A percentile compares a stretch with the other conserved stretches of the same genome.
These are phyloP conservation scores for Phrynocephalus versicolor DNA, from an alignment of 2,113 vertebrate genomes.

Conservation along the genomic window DNA sequence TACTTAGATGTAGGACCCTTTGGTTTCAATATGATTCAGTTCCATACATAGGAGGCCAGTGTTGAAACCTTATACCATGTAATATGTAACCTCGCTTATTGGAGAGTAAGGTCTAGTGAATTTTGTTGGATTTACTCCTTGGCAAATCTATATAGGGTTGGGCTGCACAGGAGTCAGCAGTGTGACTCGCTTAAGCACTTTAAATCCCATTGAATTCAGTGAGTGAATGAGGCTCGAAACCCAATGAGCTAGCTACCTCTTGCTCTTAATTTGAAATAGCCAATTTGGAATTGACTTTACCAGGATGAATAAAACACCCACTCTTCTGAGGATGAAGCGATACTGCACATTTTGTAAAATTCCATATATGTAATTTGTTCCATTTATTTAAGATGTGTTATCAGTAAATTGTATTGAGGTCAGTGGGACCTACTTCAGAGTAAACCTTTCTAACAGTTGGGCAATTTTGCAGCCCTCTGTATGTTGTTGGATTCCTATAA, in stretches of 20 bases:
- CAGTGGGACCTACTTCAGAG: neutral
- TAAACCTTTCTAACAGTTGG: neutral
- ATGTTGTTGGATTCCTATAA: neutral
- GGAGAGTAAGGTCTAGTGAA: neutral
- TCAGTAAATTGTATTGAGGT: neutral
- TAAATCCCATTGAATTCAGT: too few species aligned
- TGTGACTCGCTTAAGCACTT: too few species aligned
- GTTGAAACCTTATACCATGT: neutral
- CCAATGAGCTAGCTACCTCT: neutral
- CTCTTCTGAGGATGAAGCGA: neutral
- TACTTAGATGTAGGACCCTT: neutral
- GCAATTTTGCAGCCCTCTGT: neutral
- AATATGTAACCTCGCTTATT: neutral
- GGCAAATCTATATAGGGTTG: neutral
- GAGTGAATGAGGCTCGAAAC: neutral
- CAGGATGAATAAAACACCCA: neutral
- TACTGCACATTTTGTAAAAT: slow-evolving; percentile 11
- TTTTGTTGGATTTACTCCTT: neutral
- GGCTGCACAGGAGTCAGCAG: too few species aligned
- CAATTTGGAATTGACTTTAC: neutral
- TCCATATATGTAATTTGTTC: neutral
- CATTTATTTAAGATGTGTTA: neutral
- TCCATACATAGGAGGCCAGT: neutral
- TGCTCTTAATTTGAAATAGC: neutral
- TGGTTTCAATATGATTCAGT: neutral